phyloP scores from a whole-genome alignment of 2,888 invertebrate genomes.

The Acleris holmiana region DNA sequence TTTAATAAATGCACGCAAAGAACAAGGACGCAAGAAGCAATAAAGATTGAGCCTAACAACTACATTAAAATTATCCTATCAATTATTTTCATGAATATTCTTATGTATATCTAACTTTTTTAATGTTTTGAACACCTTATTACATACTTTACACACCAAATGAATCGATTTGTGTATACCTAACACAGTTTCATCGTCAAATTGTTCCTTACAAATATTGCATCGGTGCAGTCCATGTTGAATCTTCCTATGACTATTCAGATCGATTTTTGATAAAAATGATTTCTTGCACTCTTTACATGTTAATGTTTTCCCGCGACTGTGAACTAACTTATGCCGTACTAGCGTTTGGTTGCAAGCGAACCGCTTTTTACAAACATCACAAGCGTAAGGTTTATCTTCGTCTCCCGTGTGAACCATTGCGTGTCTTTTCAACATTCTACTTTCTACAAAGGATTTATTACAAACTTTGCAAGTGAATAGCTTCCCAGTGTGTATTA shows the following conservation, averaged over 20 bases:
- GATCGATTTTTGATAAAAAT: neutral
- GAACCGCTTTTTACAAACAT: neutral
- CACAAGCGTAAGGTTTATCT: neutral
- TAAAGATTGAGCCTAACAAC: no score
- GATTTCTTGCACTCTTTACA: neutral
- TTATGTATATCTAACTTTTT: no score
- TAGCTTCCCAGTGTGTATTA: neutral
- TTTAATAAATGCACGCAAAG: no score
- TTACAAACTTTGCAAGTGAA: slow-evolving; percentile 2
- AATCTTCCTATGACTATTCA: neutral
- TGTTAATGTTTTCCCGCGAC: neutral
- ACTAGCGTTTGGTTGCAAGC: no score
- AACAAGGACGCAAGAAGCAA: no score
- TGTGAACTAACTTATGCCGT: neutral
- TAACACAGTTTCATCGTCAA: neutral
- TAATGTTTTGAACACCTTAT: no score
- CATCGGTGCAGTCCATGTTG: neutral
- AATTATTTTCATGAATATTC: no score
- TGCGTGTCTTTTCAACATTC: neutral
- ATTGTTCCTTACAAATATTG: neutral
- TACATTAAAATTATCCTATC: no score
- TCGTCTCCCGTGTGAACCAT: neutral
- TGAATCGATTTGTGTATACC: neutral
- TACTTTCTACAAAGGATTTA: neutral
- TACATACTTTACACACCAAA: neutral